A percentile compares a stretch with the other conserved stretches of the same genome.
Conservation (phyloP, 1,140 invertebrate genomes). For the Nymphalis io region DNA sequence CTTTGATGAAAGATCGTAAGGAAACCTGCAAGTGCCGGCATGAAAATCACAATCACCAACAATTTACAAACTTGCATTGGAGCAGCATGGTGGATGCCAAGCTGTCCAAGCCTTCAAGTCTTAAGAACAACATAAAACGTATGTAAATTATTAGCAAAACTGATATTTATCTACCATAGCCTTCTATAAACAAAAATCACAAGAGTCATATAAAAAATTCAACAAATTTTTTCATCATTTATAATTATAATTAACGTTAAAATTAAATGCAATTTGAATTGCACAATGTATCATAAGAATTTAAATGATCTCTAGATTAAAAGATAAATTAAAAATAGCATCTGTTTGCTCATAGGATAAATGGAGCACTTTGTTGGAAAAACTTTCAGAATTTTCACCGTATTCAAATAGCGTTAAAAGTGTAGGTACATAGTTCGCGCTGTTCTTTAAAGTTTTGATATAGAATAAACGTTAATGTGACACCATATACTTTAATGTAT, state of each 20-base stretch:
- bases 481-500: slow-evolving; percentile 4
- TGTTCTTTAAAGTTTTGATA: slow-evolving; percentile 18
- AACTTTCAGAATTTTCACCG: slow-evolving; percentile 21
- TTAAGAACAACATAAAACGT: too few species aligned
- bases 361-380: slow-evolving; percentile 12
- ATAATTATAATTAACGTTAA: neutral
- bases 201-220: too few species aligned
- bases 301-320: slow-evolving; percentile 6
- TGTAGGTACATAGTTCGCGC: slow-evolving; percentile 3
- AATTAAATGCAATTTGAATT: neutral
- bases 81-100: too few species aligned
- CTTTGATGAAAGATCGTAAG: too few species aligned
- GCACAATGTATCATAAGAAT: neutral
- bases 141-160: too few species aligned
- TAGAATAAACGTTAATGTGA: slow-evolving; percentile 23
- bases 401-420: slow-evolving; percentile 27
- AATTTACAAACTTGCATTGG: too few species aligned
- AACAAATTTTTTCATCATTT: too few species aligned
- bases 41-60: too few species aligned
- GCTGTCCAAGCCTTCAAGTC: too few species aligned
- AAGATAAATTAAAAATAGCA: slow-evolving; percentile 14
- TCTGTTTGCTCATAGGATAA: slow-evolving; percentile 21
- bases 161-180: too few species aligned
- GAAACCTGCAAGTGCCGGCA: too few species aligned
- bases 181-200: too few species aligned